Conservation (phyloP, 2,113 vertebrate species). For the Melanocharis versteri region DNA sequence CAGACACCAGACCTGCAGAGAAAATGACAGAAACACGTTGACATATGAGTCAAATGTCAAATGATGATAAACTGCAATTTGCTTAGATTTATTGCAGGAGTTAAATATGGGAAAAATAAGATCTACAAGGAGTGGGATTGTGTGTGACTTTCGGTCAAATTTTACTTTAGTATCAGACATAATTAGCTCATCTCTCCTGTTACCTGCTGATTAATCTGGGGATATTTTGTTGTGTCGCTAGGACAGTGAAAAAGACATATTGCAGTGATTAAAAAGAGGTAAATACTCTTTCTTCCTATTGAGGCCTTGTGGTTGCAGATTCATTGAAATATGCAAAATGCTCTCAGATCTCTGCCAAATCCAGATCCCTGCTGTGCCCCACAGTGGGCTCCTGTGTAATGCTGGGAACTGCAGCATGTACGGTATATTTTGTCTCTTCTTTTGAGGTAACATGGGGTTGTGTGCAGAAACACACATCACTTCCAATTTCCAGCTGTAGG, state of each 20-base stretch:
- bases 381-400: background rate
- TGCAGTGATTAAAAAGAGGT: conserved; percentile 16
- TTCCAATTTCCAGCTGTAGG: background rate
- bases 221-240: background rate
- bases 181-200: background rate
- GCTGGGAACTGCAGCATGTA: background rate
- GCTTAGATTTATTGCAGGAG: background rate
- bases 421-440: background rate
- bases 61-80: background rate
- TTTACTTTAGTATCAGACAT: background rate
- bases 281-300: background rate
- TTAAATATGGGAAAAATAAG: background rate
- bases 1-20: background rate
- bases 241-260: background rate
- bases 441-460: background rate
- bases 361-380: background rate
- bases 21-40: background rate
- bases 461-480: background rate
- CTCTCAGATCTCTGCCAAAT: background rate
- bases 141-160: background rate
- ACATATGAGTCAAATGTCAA: background rate
- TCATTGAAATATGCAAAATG: background rate
- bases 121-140: background rate
- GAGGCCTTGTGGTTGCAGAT: background rate
- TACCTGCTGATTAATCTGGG: background rate